Evolutionary conservation across 2,888 invertebrate genomes (phyloP).

Genomic region (Boloria selene): DNA sequence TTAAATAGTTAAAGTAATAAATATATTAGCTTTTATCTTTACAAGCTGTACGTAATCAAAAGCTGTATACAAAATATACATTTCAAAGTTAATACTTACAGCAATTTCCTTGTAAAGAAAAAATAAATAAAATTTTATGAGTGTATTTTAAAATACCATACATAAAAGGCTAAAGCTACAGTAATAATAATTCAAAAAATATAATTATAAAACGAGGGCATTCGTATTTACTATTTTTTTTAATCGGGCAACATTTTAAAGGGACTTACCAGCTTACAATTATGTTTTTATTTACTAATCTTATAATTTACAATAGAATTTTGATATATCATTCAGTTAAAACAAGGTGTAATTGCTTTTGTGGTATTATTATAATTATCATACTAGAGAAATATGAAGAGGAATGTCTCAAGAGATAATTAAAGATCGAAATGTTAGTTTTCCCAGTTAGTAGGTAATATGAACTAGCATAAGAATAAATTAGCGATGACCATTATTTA

Average conservation of each 20-base stretch:
- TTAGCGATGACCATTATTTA: slow-evolving; percentile 48
- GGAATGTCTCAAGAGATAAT: neutral
- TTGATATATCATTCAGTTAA: slow-evolving; percentile 9
- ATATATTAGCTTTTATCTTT: too few relatives aligned
- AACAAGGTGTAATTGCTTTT: slow-evolving; percentile 11
- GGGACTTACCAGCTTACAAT: slow-evolving; percentile 7
- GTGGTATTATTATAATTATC: slow-evolving; percentile 14
- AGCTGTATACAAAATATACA: slow-evolving; percentile 4
- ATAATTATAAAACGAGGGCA: neutral
- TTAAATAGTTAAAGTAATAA: too few relatives aligned
- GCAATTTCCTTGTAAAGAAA: slow-evolving; percentile 15
- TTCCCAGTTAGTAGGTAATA: slow-evolving; percentile 47
- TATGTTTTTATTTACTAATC: neutral
- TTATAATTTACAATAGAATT: neutral
- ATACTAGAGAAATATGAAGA: slow-evolving; percentile 1
- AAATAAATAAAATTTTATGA: slow-evolving; percentile 9
- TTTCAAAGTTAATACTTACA: slow-evolving; percentile 16
- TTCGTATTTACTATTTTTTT: too few relatives aligned
- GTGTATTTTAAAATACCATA: neutral
- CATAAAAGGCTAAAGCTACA: neutral
- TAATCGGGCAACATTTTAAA: slow-evolving; percentile 17
- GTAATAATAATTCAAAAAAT: neutral
- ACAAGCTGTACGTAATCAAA: neutral
- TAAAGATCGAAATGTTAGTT: slow-evolving; percentile 32
- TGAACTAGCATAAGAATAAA: slow-evolving; percentile 64